Evolutionary conservation across 2,113 vertebrate genomes (phyloP).

Genomic region (Phaetusa simplex): DNA sequence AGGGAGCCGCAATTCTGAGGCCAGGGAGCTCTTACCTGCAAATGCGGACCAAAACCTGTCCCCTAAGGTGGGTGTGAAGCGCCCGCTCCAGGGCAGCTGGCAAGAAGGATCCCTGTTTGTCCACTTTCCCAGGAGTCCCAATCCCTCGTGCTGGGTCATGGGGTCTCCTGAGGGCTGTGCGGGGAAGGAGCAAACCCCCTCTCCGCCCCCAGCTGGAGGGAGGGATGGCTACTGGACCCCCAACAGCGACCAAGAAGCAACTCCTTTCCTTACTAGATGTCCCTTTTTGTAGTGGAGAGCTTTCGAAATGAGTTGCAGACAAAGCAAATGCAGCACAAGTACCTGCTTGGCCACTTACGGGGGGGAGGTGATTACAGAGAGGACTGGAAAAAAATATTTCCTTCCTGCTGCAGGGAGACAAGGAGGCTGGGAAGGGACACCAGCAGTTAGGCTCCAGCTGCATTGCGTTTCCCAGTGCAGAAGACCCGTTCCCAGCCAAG

Average conservation of each 20-base stretch:
- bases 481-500: background rate
- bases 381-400: background rate
- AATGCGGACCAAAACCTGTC: background rate
- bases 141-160: fast-evolving
- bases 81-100: fast-evolving
- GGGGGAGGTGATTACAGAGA: background rate
- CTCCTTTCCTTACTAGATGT: background rate
- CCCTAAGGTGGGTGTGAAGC: fast-evolving
- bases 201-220: background rate
- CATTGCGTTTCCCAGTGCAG: fast-evolving
- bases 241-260: background rate
- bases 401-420: background rate
- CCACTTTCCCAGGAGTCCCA: fast-evolving
- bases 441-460: background rate
- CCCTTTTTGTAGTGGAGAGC: background rate
- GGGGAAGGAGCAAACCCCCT: background rate
- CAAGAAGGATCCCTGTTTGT: background rate
- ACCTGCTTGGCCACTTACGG: background rate
- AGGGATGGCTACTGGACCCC: background rate
- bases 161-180: background rate
- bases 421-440: background rate
- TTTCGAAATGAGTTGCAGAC: background rate
- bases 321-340: background rate
- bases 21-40: background rate
- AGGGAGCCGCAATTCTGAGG: background rate